These are phyloP conservation scores for Calameuta filiformis DNA, from an alignment of 2,888 invertebrate species.

Conservation along the genomic window DNA sequence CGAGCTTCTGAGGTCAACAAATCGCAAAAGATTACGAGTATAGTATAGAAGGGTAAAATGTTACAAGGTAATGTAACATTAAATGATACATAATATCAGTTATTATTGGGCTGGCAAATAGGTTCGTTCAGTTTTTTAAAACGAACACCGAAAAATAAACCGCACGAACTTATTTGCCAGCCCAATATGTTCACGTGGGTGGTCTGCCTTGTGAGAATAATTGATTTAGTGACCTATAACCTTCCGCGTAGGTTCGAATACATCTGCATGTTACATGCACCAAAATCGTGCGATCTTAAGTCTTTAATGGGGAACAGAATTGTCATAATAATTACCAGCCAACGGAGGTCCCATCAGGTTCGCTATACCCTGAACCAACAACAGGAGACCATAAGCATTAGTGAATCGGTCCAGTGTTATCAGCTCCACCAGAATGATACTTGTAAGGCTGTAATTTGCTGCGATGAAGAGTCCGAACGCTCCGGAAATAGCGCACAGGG, in stretches of 20 bases:
- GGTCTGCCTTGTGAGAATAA: not conserved
- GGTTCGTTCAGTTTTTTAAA: too few species aligned
- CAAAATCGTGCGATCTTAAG: not conserved
- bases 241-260: not conserved
- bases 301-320: not conserved
- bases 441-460: conserved; percentile 91
- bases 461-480: conserved; percentile 91
- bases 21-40: not conserved
- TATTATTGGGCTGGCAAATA: not conserved
- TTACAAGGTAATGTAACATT: not conserved
- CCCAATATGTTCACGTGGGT: not conserved
- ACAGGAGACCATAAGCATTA: conserved; percentile 88
- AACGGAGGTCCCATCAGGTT: conserved; percentile 91
- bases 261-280: not conserved
- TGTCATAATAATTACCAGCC: conserved; percentile 74
- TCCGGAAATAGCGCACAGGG: conserved; percentile 76
- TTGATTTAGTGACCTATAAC: not conserved
- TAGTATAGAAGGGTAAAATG: not conserved
- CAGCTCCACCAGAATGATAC: conserved; percentile 89
- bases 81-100: not conserved
- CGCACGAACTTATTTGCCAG: too few species aligned
- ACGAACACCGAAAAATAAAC: too few species aligned
- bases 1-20: not conserved
- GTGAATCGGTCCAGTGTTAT: conserved; percentile 92
- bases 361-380: conserved; percentile 90